Evolutionary conservation across 2,888 invertebrate species (phyloP), one percentile per base, ranked within the genome.

Genomic region (Drosophila neonasuta): DNA sequence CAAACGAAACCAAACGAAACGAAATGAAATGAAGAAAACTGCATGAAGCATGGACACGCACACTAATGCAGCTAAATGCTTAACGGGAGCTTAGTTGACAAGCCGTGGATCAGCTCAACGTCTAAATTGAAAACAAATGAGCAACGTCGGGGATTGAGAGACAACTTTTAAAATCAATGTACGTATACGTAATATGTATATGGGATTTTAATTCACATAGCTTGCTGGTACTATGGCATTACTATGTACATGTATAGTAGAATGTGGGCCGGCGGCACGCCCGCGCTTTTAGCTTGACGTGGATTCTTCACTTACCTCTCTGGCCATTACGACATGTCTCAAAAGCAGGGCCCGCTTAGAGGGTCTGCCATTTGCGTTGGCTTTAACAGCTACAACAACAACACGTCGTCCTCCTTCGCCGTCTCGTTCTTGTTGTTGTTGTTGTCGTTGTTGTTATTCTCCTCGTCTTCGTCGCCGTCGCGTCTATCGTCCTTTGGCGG

Each of bases 311-410:
- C 90, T 89, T 82, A 91, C 91, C 91, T 91, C 91, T 90, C 91
- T 91, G 90, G 91, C 91, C 91, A 91, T 91, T 91, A 91, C 91
- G 90, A 90, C 91, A 91, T 91, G 90, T 88, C 90, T 91, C 90
- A 91, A 89, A 90, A 91, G 89, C 89, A 89, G 83, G 86, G 89
- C 89, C 90, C 88, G 87, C 87, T 87, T 83, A 89, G 88, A 89
- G 90, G 90, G 89, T 89, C 89, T 88, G 89, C 89, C 88, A 88
- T 89, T 86, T 90, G 89, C 88, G 88, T 86, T 77, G 73, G 70
- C 77, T 73, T 79, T 69, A 78, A 79, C 72, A 71, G 54, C 68
- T 51, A 32, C 32, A 32, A 32, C 32, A 32, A 32, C 32, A 32
- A 36, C n/a, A n/a, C 36, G 36, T 36, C 36, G n/a, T 36, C 74